Conservation (phyloP, 2,888 invertebrate genomes). For the Bibio marci region DNA sequence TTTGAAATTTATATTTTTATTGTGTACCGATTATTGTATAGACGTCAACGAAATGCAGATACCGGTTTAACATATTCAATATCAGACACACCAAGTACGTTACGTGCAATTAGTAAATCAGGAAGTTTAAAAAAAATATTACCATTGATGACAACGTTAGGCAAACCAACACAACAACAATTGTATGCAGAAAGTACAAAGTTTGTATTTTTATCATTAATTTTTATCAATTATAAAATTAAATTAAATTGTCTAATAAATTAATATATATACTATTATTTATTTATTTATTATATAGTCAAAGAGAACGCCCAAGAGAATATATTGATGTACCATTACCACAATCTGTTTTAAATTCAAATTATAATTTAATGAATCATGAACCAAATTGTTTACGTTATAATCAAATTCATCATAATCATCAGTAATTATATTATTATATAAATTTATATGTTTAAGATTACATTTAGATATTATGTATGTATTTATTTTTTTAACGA, state of each 20-base stretch:
- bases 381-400: conserved; percentile 35
- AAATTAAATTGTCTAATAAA: too few species aligned
- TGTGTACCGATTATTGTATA: too few species aligned
- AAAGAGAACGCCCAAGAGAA: conserved; percentile 24
- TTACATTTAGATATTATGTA: too few species aligned
- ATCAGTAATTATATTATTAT: conserved; percentile 9
- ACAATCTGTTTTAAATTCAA: conserved; percentile 24
- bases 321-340: conserved; percentile 30
- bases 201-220: too few species aligned
- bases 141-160: neutral
- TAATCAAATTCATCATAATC: conserved; percentile 32
- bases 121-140: conserved; percentile 1
- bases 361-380: conserved; percentile 24
- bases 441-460: too few species aligned
- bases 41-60: conserved; percentile 18
- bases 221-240: too few species aligned
- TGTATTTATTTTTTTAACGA: too few species aligned
- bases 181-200: neutral
- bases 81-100: conserved; percentile 20
- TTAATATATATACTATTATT: too few species aligned
- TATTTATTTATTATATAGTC: neutral
- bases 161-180: neutral
- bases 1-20: too few species aligned
- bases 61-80: conserved; percentile 27
- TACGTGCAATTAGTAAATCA: conserved; percentile 17